These are phyloP conservation scores for Knipowitschia caucasica DNA, from an alignment of 2,797 vertebrate genomes.

Conservation along the genomic window DNA sequence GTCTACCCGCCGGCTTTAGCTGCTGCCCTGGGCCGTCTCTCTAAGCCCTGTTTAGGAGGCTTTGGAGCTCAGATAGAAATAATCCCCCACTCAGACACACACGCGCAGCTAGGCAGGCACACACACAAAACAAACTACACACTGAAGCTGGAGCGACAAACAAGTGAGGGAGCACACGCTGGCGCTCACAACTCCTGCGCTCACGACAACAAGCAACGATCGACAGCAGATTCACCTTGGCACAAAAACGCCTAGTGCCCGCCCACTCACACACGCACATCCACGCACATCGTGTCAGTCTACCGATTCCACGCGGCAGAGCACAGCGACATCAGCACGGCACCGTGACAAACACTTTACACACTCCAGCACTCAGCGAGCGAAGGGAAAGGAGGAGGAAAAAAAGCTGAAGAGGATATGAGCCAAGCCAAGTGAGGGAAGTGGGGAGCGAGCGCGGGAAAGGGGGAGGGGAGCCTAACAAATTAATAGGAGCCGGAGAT, in stretches of 20 bases:
- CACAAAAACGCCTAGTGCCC: constrained; percentile 54
- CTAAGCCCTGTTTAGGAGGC: constrained; percentile 75
- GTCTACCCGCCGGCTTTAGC: constrained; percentile 68
- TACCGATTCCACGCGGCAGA: constrained; percentile 58
- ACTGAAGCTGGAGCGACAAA: constrained; percentile 42
- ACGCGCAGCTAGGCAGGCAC: constrained; percentile 20
- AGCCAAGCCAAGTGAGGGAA: constrained; percentile 34
- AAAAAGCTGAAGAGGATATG: constrained; percentile 53
- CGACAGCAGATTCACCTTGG: constrained; percentile 58
- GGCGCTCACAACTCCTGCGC: constrained; percentile 2
- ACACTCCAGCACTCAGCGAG: constrained; percentile 68
- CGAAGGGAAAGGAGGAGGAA: constrained; percentile 45
- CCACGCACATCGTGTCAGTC: constrained; percentile 41
- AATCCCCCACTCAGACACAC: constrained; percentile 73
- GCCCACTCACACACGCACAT: constrained; percentile 33
- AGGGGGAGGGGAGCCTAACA: constrained; percentile 53
- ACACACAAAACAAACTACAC: constrained; percentile 20
- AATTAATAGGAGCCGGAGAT: constrained; percentile 73
- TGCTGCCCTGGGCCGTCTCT: constrained; percentile 75
- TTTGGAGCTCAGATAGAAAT: constrained; percentile 78
- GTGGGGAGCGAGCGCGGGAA: constrained; percentile 16
- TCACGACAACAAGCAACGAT: constrained; percentile 48
- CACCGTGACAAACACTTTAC: constrained; percentile 76
- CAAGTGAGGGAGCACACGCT: constrained; percentile 33
- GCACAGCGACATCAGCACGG: constrained; percentile 68